phyloP scores from a whole-genome alignment of 2,888 invertebrate species.

The Lysandra coridon region DNA sequence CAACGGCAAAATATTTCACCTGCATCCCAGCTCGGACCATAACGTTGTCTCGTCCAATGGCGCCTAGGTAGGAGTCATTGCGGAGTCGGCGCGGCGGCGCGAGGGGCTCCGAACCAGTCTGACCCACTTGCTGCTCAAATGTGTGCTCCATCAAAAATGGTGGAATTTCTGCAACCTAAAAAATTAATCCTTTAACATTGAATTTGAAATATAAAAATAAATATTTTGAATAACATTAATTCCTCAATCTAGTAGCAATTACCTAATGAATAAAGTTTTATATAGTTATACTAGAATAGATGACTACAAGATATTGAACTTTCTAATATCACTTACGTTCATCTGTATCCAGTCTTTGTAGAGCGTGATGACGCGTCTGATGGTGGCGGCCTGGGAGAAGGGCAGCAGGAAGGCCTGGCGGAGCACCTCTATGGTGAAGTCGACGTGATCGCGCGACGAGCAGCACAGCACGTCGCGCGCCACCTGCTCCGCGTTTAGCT shows the following conservation, averaged over 20 bases:
- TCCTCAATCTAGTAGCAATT: no score
- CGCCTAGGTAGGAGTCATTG: constrained; percentile 93
- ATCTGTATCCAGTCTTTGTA: constrained; percentile 98
- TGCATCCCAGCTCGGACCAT: constrained; percentile 91
- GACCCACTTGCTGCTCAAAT: constrained; percentile 60
- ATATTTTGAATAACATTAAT: background rate
- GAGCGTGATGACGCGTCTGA: constrained; percentile 92
- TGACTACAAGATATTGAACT: no score
- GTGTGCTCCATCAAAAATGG: constrained; percentile 87
- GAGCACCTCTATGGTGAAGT: constrained; percentile 96
- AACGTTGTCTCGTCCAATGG: constrained; percentile 88
- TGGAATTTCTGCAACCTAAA: constrained; percentile 85
- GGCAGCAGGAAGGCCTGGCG: constrained; percentile 95
- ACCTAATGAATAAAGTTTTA: no score
- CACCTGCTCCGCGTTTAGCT: constrained; percentile 81
- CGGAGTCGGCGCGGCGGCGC: constrained; percentile 82
- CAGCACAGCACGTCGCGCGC: constrained; percentile 95
- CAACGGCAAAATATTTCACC: constrained; percentile 59
- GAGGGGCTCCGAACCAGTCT: constrained; percentile 54
- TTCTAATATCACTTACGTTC: constrained; percentile 76
- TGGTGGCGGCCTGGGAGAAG: constrained; percentile 92
- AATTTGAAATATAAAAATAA: background rate
- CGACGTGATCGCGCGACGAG: constrained; percentile 91
- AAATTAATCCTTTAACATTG: background rate
- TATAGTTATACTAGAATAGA: no score